phyloP scores from a whole-genome alignment of 2,113 vertebrate genomes.

The Chlamydotis undulata region DNA sequence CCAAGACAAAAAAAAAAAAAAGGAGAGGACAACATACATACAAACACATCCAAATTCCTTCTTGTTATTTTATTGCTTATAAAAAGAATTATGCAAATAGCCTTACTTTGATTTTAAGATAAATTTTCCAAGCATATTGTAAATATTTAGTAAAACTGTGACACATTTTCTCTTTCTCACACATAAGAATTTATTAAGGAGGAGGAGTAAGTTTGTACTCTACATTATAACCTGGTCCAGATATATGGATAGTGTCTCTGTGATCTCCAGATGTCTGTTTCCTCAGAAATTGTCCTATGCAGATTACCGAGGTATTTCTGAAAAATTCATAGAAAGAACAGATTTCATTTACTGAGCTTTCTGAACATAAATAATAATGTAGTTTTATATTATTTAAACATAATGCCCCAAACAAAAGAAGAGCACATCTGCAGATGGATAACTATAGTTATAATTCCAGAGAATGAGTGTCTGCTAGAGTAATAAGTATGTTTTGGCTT shows the following conservation, averaged over 20 bases:
- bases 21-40: not conserved
- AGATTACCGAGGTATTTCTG: not conserved
- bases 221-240: not conserved
- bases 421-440: not conserved
- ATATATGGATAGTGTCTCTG: not conserved
- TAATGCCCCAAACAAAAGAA: not conserved
- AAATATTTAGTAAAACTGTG: constrained; percentile 34
- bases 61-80: constrained; percentile 22
- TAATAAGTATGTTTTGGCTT: not conserved
- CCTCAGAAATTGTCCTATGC: not conserved
- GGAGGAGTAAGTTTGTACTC: not conserved
- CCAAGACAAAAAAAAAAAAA: not conserved
- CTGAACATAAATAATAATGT: not conserved
- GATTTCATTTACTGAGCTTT: not conserved
- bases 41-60: not conserved
- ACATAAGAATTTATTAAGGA: constrained; percentile 14
- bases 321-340: not conserved
- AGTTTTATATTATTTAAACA: constrained; percentile 11
- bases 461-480: not conserved
- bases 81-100: not conserved
- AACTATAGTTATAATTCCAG: not conserved
- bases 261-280: not conserved
- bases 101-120: constrained; percentile 17
- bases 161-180: constrained; percentile 2
- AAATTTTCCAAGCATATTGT: constrained; percentile 15